These are phyloP conservation scores for Lasioglossum albipes DNA, from an alignment of 1,140 invertebrate species.

Conservation along the genomic window DNA sequence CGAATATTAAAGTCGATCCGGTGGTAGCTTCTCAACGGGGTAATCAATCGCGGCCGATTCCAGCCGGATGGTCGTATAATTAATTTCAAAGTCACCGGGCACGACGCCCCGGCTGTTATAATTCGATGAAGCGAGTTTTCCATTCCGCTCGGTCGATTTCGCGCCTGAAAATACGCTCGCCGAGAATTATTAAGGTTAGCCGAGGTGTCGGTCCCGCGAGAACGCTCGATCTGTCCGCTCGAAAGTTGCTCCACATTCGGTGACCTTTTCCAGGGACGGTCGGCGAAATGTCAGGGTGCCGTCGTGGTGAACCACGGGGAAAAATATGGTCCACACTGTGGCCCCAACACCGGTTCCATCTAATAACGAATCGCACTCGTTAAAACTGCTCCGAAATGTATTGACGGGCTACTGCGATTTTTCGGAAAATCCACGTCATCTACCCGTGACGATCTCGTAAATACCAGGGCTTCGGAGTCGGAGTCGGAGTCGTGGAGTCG, in stretches of 20 bases:
- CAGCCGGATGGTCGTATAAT: background rate
- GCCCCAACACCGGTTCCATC: background rate
- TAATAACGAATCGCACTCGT: too few species aligned
- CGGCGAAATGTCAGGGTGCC: conserved; percentile 52
- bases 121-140: conserved; percentile 24
- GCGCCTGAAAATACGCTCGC: background rate
- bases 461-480: too few species aligned
- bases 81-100: too few species aligned
- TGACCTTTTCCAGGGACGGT: conserved; percentile 54
- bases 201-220: conserved; percentile 15
- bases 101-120: background rate
- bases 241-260: conserved; percentile 45
- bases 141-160: conserved; percentile 23
- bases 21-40: background rate
- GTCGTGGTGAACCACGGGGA: background rate
- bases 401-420: too few species aligned
- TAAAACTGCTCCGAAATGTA: too few species aligned
- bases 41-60: conserved; percentile 1
- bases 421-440: too few species aligned
- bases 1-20: background rate
- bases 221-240: conserved; percentile 37
- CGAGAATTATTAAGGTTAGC: conserved; percentile 1
- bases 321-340: background rate
- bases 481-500: too few species aligned
- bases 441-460: too few species aligned